Base-by-base conservation (phyloP, 1,140 invertebrate genomes). In the Bombus turneri region DNA sequence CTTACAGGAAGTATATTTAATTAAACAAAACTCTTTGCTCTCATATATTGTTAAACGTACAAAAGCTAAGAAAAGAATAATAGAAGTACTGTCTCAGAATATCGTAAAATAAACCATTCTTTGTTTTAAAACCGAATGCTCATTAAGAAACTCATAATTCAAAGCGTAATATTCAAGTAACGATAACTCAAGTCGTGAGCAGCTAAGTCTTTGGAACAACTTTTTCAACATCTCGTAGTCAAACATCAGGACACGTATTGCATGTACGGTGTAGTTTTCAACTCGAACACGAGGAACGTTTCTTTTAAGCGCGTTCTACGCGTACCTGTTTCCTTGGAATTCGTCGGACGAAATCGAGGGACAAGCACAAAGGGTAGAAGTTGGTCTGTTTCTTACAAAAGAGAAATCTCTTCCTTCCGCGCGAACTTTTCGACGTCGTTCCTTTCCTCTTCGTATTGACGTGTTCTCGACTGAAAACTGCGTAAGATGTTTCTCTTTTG, bases 401-500 rank as follows among this genome's bases (percentile, higher is more conserved):
- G n/a, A 37, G 57, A 69, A 34, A 73, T 47, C 4, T 53, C 47
- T 85, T 80, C 64, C 64, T 53, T 72, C 47, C 43, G 39, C 68
- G 53, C 28, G 37, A 72, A 71, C 39, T 62, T 72, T 15, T 62
- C 76, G 76, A 68, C 75, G 18, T 47, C 34, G 53, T 43, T 4
- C 18, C 31, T 39, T 73, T 39, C 15, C 25, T 53, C 34, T 69
- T 13, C n/a, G 80, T 74, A 86, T 83, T 77, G 85, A 77, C 43
- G 66, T 77, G 69, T 75, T 37, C 71, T 66, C 84, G 79, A 57
- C 59, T 59, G 84, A 85, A 85, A 85, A 85, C 84, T 85, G 79
- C 84, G 84, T 75, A 85, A 85, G 85, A 83, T 53, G 73, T 31
- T 73, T n/a, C 43, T 81, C 79, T 85, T 85, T 68, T 59, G 83